Percentiles rank a stretch among this genome's conserved stretches.
Evolutionary conservation across 2,888 invertebrate species (phyloP).

Genomic region (Danaus chrysippus): DNA sequence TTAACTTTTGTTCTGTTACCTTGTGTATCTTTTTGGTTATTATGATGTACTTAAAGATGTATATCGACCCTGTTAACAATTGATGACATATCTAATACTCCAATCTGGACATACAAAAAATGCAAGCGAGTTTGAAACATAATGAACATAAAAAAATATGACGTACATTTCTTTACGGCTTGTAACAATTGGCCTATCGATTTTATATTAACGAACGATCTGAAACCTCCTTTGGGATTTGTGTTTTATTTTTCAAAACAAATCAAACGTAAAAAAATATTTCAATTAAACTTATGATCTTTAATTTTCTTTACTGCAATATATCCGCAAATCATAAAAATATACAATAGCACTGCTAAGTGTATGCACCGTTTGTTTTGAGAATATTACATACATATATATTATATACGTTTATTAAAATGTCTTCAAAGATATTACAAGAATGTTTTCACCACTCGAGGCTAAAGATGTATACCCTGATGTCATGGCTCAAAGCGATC

Average conservation of each 20-base stretch:
- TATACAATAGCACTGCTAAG: too few relatives aligned
- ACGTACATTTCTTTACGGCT: neutral
- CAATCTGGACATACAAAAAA: too few relatives aligned
- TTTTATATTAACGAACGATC: neutral
- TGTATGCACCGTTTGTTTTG: too few relatives aligned
- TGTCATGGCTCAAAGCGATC: conserved; percentile 50
- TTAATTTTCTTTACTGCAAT: too few relatives aligned
- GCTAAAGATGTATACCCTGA: conserved; percentile 16
- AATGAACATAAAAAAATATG: too few relatives aligned
- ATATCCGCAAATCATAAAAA: neutral
- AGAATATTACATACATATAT: too few relatives aligned
- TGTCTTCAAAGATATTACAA: neutral
- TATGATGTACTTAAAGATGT: too few relatives aligned
- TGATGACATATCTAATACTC: too few relatives aligned
- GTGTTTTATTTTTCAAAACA: neutral
- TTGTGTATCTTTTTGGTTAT: too few relatives aligned
- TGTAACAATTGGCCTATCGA: conserved; percentile 1
- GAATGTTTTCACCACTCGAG: neutral
- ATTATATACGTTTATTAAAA: neutral
- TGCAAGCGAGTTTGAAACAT: too few relatives aligned
- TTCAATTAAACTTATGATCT: neutral
- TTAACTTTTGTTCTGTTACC: too few relatives aligned
- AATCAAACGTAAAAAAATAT: neutral
- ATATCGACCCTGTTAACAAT: too few relatives aligned
- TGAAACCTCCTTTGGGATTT: neutral